phyloP scores from a whole-genome alignment of 2,113 vertebrate species.

The Nerophis ophidion region DNA sequence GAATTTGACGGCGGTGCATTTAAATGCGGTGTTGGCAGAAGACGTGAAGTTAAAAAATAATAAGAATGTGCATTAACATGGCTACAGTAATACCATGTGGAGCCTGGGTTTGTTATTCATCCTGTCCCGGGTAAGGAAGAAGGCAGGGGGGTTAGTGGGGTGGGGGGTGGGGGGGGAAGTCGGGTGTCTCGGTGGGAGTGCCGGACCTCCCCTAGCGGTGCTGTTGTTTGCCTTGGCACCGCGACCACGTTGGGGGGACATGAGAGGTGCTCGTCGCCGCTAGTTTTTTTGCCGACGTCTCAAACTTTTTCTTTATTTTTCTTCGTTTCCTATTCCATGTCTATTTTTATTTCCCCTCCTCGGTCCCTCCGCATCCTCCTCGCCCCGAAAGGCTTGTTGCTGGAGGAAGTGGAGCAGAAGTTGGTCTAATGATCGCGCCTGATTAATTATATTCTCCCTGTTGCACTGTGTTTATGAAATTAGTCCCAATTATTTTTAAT shows the following conservation, averaged over 20 bases:
- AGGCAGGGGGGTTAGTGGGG: conserved; percentile 28
- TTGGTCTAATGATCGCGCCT: conserved; percentile 47
- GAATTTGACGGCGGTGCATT: too few species aligned
- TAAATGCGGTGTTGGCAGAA: too few species aligned
- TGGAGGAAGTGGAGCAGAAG: conserved; percentile 47
- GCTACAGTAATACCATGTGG: too few species aligned
- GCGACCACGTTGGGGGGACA: conserved; percentile 52
- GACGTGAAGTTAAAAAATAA: too few species aligned
- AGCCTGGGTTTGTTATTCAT: conserved; percentile 54
- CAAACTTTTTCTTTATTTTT: conserved; percentile 35
- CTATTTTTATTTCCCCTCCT: conserved; percentile 1
- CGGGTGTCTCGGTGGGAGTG: conserved; percentile 7
- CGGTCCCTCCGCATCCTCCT: conserved; percentile 1
- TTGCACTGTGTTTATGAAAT: conserved; percentile 59
- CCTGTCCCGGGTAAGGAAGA: conserved; percentile 24
- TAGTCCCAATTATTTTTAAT: conserved; percentile 71
- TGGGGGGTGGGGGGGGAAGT: neutral
- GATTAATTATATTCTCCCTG: conserved; percentile 60
- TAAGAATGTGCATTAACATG: too few species aligned
- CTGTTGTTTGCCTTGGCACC: conserved; percentile 66
- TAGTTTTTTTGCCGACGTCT: conserved; percentile 37
- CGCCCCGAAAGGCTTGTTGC: conserved; percentile 32
- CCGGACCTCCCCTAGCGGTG: conserved; percentile 49
- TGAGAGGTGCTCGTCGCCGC: conserved; percentile 49
- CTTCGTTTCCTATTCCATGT: conserved; percentile 29